Evolutionary conservation across 2,113 vertebrate genomes (phyloP), one percentile per base, ranked within the genome.

Genomic region (Verasper variegatus): DNA sequence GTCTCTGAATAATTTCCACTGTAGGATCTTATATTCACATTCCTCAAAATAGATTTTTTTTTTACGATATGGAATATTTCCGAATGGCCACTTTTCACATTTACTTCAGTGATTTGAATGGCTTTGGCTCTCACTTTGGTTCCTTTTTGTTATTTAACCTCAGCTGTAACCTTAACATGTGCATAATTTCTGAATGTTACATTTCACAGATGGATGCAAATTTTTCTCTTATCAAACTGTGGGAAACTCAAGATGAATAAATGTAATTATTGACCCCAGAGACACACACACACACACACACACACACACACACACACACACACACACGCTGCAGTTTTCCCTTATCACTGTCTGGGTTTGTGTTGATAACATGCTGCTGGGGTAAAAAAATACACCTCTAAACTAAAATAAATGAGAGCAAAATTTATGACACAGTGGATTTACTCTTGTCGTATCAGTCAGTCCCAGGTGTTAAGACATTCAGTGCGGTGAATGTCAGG

Each of bases 361-460:
- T 78, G 62, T 40, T 67, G 59, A 51, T 20, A 51, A 51, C 14
- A 18, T 51, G 47, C 62, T 24, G 35, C 59, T 59, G 66, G 45
- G 63, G 66, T 79, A 52, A 77, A 23, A 49, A 35, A 71, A 62
- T 52, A 51, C 52, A 69, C 63, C 67, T 31, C 11, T 8, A 47
- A 72, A 68, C 31, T 60, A 67, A 9, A 60, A 49, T 83, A 60
- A 63, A 76, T 73, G 37, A 9, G 35, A 59, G 1, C 6, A 56
- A 52, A 31, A 62, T 86, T 51, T 73, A 80, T 1, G 31, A 47
- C 42, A 8, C 3, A 15, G 35, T 59, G 5, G 9, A n/a, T 84
- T 84, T 58, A 66, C 57, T 78, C 64, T 79, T 11, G 5, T 68
- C 27, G 13, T 83, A 74, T 76, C 78, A 58, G 69, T 68, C 23